Percentiles rank a stretch among this genome's conserved stretches.
These are phyloP conservation scores for Pristionchus entomophagus DNA, from an alignment of 2,888 invertebrate species.

Conservation along the genomic window DNA sequence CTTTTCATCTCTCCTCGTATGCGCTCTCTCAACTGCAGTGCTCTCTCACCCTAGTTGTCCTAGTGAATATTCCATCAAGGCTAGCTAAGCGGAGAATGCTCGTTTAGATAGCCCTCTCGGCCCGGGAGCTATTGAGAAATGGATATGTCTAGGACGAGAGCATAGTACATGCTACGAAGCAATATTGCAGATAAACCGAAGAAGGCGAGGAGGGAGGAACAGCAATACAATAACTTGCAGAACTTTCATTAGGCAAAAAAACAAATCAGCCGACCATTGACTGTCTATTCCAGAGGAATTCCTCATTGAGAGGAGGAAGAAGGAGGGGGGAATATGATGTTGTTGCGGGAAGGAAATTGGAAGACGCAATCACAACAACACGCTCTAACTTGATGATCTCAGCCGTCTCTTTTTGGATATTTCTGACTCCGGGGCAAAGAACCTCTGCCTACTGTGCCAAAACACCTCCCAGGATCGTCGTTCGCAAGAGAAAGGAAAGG, in stretches of 20 bases:
- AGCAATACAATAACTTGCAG: too few relatives aligned
- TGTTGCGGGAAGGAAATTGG: background rate
- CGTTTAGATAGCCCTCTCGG: constrained; percentile 37
- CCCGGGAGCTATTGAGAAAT: too few relatives aligned
- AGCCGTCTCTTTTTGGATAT: background rate
- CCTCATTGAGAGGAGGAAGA: background rate
- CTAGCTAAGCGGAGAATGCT: background rate
- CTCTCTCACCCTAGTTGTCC: background rate
- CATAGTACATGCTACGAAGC: background rate
- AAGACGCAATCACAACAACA: background rate
- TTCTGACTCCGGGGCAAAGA: too few relatives aligned
- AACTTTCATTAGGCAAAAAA: too few relatives aligned
- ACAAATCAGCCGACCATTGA: too few relatives aligned
- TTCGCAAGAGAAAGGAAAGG: too few relatives aligned
- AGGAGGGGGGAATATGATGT: background rate
- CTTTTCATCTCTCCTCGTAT: background rate
- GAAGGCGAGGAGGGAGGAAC: background rate
- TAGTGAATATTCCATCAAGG: constrained; percentile 43
- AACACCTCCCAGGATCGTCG: too few relatives aligned
- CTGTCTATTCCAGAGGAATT: too few relatives aligned
- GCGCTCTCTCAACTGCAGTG: background rate
- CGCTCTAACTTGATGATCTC: background rate
- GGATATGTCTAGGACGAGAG: too few relatives aligned
- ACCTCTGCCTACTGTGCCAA: too few relatives aligned
- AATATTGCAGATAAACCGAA: too few relatives aligned